These are phyloP conservation scores for Apistogramma diplotaenia DNA, from an alignment of 2,113 vertebrate genomes.

Conservation along the genomic window DNA sequence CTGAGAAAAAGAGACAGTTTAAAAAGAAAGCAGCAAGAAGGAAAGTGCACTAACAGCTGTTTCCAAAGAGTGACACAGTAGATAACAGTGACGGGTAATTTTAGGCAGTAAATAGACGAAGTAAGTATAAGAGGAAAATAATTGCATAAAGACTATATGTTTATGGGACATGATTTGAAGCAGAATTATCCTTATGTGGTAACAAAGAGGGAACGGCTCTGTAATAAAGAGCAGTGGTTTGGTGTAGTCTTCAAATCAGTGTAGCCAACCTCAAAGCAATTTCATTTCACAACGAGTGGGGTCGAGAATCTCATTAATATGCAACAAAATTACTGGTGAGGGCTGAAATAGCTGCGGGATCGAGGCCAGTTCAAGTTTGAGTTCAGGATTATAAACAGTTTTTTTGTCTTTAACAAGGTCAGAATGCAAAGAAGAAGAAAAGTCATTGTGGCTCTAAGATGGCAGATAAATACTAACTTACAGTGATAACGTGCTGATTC, in stretches of 20 bases:
- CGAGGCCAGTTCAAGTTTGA: not conserved
- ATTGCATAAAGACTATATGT: not conserved
- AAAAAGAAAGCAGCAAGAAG: not conserved
- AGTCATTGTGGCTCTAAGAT: not conserved
- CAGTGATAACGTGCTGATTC: not conserved
- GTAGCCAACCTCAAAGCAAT: not conserved
- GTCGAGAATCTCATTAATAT: not conserved
- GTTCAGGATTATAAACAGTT: not conserved
- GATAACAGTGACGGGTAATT: not conserved
- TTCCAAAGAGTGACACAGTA: not conserved
- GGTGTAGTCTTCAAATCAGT: accelerated
- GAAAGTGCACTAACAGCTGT: constrained; percentile 21
- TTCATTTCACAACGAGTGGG: not conserved
- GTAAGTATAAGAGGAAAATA: not conserved
- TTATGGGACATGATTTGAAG: not conserved
- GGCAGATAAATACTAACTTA: not conserved
- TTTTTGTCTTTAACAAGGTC: too few relatives aligned
- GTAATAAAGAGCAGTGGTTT: not conserved
- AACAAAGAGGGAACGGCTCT: not conserved
- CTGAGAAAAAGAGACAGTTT: constrained; percentile 11
- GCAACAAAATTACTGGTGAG: not conserved
- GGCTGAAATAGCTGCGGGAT: not conserved
- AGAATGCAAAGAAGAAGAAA: not conserved
- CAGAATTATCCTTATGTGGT: not conserved
- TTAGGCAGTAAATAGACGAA: not conserved